A percentile compares a stretch with the other conserved stretches of the same genome.
These are phyloP conservation scores for Vidua chalybeata DNA, from an alignment of 2,113 vertebrate genomes.

Conservation along the genomic window DNA sequence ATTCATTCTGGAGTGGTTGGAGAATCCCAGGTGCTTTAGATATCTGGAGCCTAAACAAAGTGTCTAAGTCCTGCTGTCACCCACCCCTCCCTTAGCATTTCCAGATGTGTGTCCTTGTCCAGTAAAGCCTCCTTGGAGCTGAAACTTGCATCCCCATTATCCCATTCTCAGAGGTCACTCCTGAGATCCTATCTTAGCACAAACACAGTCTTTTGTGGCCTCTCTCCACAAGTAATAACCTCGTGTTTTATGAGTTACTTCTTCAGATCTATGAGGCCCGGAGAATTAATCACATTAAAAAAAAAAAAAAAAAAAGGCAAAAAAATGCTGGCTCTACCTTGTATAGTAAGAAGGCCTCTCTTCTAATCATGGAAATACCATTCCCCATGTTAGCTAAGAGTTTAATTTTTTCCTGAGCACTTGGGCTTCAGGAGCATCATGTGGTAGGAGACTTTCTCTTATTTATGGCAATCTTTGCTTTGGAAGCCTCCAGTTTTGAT, in stretches of 20 bases:
- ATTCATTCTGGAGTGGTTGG: neutral
- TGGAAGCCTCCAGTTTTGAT: neutral
- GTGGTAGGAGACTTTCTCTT: accelerated
- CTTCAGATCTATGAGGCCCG: neutral
- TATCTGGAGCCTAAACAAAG: neutral
- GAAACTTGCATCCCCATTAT: neutral
- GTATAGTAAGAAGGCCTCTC: neutral
- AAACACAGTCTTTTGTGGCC: neutral
- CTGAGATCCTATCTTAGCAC: neutral
- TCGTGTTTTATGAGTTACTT: neutral
- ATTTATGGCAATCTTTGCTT: neutral
- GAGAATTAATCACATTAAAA: neutral
- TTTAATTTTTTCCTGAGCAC: neutral
- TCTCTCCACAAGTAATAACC: neutral
- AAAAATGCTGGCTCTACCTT: neutral
- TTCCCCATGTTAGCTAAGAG: neutral
- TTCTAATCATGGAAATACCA: neutral
- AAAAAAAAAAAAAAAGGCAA: neutral
- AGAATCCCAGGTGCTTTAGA: neutral
- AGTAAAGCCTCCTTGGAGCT: neutral
- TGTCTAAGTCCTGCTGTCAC: neutral
- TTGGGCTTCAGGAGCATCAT: neutral
- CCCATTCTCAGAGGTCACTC: neutral
- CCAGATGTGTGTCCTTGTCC: neutral
- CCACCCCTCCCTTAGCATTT: neutral